These are phyloP conservation scores for Chrysolina haemoptera DNA, from an alignment of 2,888 invertebrate species.

Conservation along the genomic window DNA sequence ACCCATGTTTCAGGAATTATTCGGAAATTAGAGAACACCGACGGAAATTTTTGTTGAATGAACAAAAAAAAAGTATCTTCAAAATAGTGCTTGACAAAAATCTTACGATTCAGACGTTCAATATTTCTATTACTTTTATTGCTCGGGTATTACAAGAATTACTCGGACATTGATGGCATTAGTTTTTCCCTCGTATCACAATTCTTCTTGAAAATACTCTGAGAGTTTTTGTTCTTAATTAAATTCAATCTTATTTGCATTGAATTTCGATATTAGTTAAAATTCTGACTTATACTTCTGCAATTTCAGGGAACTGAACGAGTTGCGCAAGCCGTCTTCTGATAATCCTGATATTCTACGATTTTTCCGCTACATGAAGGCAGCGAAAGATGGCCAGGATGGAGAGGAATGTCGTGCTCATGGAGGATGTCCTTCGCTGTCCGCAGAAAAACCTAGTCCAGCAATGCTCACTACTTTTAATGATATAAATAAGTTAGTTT, in stretches of 20 bases:
- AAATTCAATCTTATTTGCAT: too few species aligned
- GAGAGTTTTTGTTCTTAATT: not conserved
- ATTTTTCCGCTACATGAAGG: conserved; percentile 93
- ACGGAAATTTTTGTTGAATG: too few species aligned
- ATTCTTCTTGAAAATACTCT: too few species aligned
- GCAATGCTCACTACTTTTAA: conserved; percentile 91
- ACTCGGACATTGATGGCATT: too few species aligned
- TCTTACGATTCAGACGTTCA: too few species aligned
- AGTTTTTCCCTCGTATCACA: too few species aligned
- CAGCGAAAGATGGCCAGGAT: conserved; percentile 90
- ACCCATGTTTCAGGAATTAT: too few species aligned
- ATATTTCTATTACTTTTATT: too few species aligned
- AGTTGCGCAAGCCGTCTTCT: conserved; percentile 86
- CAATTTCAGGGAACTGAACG: conserved; percentile 84
- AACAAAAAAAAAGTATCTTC: too few species aligned
- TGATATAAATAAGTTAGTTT: conserved; percentile 89
- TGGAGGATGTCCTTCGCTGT: conserved; percentile 76
- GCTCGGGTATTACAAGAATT: too few species aligned
- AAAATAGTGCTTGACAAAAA: too few species aligned
- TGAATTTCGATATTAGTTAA: not conserved
- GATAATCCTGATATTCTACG: conserved; percentile 90
- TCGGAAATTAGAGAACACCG: too few species aligned
- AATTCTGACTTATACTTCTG: not conserved
- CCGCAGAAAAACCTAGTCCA: conserved; percentile 79
- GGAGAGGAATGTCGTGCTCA: conserved; percentile 82